Percentiles rank a stretch among this genome's conserved stretches.
These are phyloP conservation scores for Polyodon spathula DNA, from an alignment of 2,113 vertebrate genomes.

Conservation along the genomic window DNA sequence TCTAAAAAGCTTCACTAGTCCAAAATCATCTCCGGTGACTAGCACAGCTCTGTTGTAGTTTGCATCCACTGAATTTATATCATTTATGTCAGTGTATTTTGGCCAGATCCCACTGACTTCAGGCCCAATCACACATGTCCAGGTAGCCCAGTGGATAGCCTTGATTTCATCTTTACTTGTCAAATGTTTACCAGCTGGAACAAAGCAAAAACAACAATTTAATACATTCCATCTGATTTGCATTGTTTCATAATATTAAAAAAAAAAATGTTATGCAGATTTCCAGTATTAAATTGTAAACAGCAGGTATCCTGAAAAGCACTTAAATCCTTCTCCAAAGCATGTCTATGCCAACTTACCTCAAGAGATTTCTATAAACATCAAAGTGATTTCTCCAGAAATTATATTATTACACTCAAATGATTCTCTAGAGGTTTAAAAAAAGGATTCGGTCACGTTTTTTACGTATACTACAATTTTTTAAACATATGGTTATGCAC, in stretches of 20 bases:
- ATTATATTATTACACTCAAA: too few relatives aligned
- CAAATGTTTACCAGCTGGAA: conserved; percentile 76
- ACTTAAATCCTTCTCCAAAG: neutral
- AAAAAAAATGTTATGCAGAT: neutral
- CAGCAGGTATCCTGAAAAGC: neutral
- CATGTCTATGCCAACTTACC: neutral
- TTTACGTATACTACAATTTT: too few relatives aligned
- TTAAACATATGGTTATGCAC: too few relatives aligned
- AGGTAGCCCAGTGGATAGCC: conserved; percentile 85
- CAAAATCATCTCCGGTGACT: conserved; percentile 85
- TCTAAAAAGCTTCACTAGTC: conserved; percentile 81
- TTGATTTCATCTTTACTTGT: conserved; percentile 81
- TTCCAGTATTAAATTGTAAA: neutral
- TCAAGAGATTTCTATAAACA: neutral
- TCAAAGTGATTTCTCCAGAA: too few relatives aligned
- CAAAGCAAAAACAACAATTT: conserved; percentile 3
- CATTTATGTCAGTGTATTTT: conserved; percentile 76
- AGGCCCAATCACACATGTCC: conserved; percentile 82
- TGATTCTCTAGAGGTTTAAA: too few relatives aligned
- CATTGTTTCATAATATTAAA: neutral
- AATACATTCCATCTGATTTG: neutral
- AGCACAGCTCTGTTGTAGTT: conserved; percentile 81
- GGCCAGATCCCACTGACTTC: conserved; percentile 94
- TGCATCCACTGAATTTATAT: conserved; percentile 88
- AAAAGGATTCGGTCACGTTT: too few relatives aligned